Percentiles rank a stretch among this genome's conserved stretches.
These are phyloP conservation scores for Drosophila nigromelanica DNA, from an alignment of 1,140 invertebrate species.

Conservation along the genomic window DNA sequence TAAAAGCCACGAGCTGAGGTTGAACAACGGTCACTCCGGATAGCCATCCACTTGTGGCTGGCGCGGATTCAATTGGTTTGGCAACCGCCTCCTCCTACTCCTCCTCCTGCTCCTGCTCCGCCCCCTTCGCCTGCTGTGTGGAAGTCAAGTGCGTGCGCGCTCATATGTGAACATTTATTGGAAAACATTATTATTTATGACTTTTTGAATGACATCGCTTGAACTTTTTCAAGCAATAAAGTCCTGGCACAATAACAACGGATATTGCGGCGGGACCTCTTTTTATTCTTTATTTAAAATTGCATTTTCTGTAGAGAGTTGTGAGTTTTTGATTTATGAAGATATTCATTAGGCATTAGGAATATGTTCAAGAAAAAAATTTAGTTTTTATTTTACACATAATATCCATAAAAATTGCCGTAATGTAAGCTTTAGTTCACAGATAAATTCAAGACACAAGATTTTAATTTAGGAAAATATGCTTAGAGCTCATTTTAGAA, in stretches of 20 bases:
- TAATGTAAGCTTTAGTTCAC: too few species aligned
- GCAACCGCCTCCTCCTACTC: constrained; percentile 6
- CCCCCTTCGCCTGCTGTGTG: constrained; percentile 1
- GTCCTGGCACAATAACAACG: constrained; percentile 60
- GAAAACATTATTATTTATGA: constrained; percentile 84
- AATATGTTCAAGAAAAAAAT: not conserved
- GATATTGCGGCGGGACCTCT: constrained; percentile 38
- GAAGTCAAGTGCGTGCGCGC: constrained; percentile 62
- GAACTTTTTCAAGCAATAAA: constrained; percentile 81
- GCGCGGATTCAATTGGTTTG: constrained; percentile 38
- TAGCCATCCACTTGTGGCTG: constrained; percentile 51
- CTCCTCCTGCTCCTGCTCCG: too few species aligned
- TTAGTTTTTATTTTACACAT: too few species aligned
- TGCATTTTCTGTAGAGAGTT: constrained; percentile 39
- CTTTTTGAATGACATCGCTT: constrained; percentile 81
- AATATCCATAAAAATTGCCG: too few species aligned
- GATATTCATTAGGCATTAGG: constrained; percentile 59
- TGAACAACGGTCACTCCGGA: constrained; percentile 63
- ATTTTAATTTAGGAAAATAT: too few species aligned
- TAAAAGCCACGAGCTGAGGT: constrained; percentile 42
- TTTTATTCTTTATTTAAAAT: constrained; percentile 38
- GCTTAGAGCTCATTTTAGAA: too few species aligned
- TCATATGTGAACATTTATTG: constrained; percentile 84
- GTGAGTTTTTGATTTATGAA: constrained; percentile 68
- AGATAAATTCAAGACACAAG: too few species aligned